Evolutionary conservation across 2,888 invertebrate genomes (phyloP), one percentile per base, ranked within the genome.

Genomic region (Brachylomia viminalis): DNA sequence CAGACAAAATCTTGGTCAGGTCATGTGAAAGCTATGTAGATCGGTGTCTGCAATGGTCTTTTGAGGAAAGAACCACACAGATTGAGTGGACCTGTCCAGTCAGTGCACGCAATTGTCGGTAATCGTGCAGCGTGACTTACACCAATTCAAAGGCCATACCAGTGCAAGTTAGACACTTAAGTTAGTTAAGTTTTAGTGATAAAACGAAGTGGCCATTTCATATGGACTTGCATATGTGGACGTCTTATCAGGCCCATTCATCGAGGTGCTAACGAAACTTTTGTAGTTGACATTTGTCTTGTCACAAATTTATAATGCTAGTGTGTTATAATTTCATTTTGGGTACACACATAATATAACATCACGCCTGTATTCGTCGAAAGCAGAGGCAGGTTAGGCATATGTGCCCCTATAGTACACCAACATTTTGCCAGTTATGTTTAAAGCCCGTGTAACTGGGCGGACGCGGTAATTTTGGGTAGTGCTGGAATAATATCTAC

Each of bases 151-250:
- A 45, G 47, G 49, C 49, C 67, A 65, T 68, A 69, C 85, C 33
- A 69, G 47, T 72, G 38, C 72, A 81, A 81, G 68, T 85, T 85
- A 73, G 56, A 38, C 64, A 75, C 64, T 77, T 65, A 47, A 62
- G 59, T 84, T 75, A 61, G 80, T 66, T 80, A 86, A 84, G 80
- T 86, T 86, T 80, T 62, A 75, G 82, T 66, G 58, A 82, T 87
- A 80, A 85, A 84, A 82, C 72, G 87, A 82, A 85, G 71, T 85
- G 78, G n/a, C 85, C 72, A 68, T 72, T 86, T 62, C 75, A 72
- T 80, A 72, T 67, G 49, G 54, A 68, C 75, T 73, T 84, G 83
- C 87, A 84, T 86, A 74, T 74, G 74, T 62, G 64, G 82, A 30
- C 38, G 33, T 33, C 38, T 74, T 73, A 83, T 83, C 83, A 11